Evolutionary conservation across 2,888 invertebrate species (phyloP), one percentile per base, ranked within the genome.

Genomic region (Metopia argyrocephala): DNA sequence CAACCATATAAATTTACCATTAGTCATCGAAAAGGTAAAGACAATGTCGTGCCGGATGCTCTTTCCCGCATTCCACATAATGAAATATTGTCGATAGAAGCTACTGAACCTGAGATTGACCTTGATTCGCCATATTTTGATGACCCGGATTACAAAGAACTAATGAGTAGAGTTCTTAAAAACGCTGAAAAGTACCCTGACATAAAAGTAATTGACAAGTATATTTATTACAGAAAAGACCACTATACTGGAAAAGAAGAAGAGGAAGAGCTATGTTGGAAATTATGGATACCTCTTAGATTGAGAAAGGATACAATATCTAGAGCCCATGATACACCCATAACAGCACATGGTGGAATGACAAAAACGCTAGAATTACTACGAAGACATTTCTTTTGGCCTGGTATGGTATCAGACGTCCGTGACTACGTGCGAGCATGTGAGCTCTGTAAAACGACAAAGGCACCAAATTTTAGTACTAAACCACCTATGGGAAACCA

Each of bases 21-120:
- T 1, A 78, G 71, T 9, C 71, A 78, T 20, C 48, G 78, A n/a
- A 56, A 56, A 27, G 56, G 56, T 1, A 56, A 56, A 18, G 27
- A 56, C 0, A 7, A 56, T 18, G 4, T 56, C 5, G 56, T 56
- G 7, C 28, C 27, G 4, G 56, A 56, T 7, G 56, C 28, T 2
- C 28, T 56, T 5, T 56, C 56, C 1, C 2, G 56, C 7, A 56
- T 27, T 6, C 27, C 25, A 0, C 5, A 2, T 5, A 27, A 56
- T 5, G 56, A 27, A 28, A 2, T 18, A 2, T 5, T 2, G 5
- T 6, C 56, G 3, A 9, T 56, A 2, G 56, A 56, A 28, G 1
- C 18, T 18, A n/a, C 15, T 2, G 56, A 56, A 28, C 56, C 28
- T n/a, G 27, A 27, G 1, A 28, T 56, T 56, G 27, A n/a, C 3